phyloP scores from a whole-genome alignment of 2,797 vertebrate genomes.

The Poecile montanus region DNA sequence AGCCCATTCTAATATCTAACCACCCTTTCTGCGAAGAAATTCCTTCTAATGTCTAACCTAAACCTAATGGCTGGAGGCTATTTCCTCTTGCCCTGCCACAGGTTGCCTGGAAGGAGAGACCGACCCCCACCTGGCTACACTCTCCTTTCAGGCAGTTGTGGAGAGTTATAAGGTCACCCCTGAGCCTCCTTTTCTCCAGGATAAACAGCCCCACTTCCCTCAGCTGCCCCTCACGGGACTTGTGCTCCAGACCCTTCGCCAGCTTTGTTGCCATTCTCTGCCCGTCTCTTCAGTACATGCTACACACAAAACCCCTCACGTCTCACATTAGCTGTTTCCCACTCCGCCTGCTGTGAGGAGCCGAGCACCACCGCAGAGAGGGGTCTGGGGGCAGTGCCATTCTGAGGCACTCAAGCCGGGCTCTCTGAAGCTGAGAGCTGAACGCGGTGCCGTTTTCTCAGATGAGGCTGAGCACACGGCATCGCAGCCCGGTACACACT shows the following conservation, averaged over 20 bases:
- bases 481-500: rapidly evolving
- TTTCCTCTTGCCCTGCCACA: not conserved
- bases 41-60: not conserved
- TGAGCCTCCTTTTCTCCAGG: not conserved
- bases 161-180: rapidly evolving
- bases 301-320: rapidly evolving
- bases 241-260: not conserved
- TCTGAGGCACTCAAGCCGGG: rapidly evolving
- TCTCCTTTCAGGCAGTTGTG: rapidly evolving
- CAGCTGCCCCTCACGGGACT: rapidly evolving
- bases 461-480: rapidly evolving
- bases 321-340: rapidly evolving
- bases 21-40: not conserved
- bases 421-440: rapidly evolving
- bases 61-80: not conserved
- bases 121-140: rapidly evolving
- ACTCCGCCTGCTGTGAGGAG: rapidly evolving
- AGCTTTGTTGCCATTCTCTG: not conserved
- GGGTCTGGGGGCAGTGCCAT: rapidly evolving
- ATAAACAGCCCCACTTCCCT: rapidly evolving
- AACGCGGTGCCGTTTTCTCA: rapidly evolving
- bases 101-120: not conserved
- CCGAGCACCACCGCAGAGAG: rapidly evolving
- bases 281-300: rapidly evolving
- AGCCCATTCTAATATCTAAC: not conserved